Base-by-base conservation (phyloP, 2,113 vertebrate species). In the Myrmecophaga tridactyla region DNA sequence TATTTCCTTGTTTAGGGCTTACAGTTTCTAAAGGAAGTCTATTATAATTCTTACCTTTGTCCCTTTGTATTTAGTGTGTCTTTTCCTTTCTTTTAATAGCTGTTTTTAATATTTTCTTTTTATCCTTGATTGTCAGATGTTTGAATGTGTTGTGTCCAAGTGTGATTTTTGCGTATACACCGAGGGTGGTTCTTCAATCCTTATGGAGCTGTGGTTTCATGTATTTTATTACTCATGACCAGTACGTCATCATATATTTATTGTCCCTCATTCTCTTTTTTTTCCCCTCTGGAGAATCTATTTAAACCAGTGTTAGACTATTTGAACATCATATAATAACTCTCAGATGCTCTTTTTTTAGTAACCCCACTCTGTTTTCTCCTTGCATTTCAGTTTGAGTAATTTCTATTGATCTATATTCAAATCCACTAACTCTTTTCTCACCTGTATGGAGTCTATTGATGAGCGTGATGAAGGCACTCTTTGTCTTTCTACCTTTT, bases 21-120 rank as follows among this genome's bases (percentile, higher is more conserved):
- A 7, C 0, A 89, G 13, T 76, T 89, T 84, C 51, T 84, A 56
- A 89, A 89, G 9, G 3, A 92, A 85, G 17, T 15, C 31, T 80
- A 4, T 27, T 92, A 4, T 76, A 83, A 69, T 36, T 70, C 14
- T 84, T 92, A 65, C 48, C 39, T 41, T 89, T 53, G 17, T 85
- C 62, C 39, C 43, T 93, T 25, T 85, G 25, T 56, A 65, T n/a
- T 25, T 60, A 88, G 69, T 86, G 14, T 77, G 25, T 36, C 29
- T 80, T 31, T 46, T 29, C 36, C 80, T 90, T 69, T 15, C 41
- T 46, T 89, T 85, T n/a, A n/a, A 14, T 63, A 34, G 43, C 15
- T 78, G 53, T 72, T 85, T 95, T 65, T n/a, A 80, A 90, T 14
- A 41, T 67, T 69, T 36, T 92, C 34, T 60, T 87, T 75, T 87